Evolutionary conservation across 2,888 invertebrate genomes (phyloP).

Genomic region (Nemotelus nigrinus): DNA sequence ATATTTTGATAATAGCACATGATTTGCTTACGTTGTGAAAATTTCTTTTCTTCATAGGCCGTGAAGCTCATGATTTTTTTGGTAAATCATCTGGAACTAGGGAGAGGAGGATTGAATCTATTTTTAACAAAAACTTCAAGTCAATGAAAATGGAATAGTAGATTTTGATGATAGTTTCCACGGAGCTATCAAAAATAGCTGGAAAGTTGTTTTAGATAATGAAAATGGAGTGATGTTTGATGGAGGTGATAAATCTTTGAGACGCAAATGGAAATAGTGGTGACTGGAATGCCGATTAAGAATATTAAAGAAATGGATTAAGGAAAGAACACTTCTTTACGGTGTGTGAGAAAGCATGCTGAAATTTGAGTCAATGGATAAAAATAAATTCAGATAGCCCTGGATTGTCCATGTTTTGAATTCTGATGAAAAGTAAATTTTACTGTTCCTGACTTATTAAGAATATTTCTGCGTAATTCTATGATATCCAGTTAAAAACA

Average conservation of each 20-base stretch:
- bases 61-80: no score
- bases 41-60: background rate
- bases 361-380: no score
- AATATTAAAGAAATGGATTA: background rate
- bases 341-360: no score
- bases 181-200: no score
- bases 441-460: no score
- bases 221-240: conserved; percentile 13
- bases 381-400: no score
- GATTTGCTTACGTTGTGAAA: conserved; percentile 15
- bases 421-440: no score
- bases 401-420: no score
- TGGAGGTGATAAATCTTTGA: conserved; percentile 30
- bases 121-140: conserved; percentile 2
- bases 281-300: background rate
- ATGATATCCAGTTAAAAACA: no score
- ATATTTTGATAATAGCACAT: conserved; percentile 11
- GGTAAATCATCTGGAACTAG: background rate
- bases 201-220: background rate
- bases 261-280: background rate
- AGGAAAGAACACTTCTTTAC: background rate
- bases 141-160: conserved; percentile 10
- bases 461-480: no score
- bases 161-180: no score
- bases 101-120: background rate